A percentile compares a stretch with the other conserved stretches of the same genome.
Conservation (phyloP, 2,113 vertebrate genomes). For the Pheucticus melanocephalus region DNA sequence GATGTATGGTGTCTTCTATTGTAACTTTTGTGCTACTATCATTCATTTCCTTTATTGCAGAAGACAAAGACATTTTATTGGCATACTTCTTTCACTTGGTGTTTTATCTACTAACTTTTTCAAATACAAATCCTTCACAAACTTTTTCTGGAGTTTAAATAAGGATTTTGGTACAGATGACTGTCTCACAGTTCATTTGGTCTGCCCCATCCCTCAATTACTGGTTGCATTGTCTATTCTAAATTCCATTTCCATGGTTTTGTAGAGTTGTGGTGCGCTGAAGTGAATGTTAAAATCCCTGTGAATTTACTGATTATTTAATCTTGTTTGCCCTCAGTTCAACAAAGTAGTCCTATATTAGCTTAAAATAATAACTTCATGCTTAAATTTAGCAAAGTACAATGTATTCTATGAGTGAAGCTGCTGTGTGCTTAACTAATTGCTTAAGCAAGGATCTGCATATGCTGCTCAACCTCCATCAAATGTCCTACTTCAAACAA, state of each 20-base stretch:
- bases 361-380: background rate
- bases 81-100: background rate
- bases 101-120: constrained; percentile 44
- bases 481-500: background rate
- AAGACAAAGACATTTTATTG: constrained; percentile 58
- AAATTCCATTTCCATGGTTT: background rate
- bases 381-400: background rate
- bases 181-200: background rate
- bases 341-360: background rate
- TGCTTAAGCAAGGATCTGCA: background rate
- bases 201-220: background rate
- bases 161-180: background rate
- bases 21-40: constrained; percentile 43
- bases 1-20: constrained; percentile 48
- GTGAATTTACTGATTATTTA: background rate
- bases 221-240: background rate
- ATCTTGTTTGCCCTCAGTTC: background rate
- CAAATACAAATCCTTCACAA: background rate
- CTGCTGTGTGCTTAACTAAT: background rate
- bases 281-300: background rate
- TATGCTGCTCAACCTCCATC: background rate
- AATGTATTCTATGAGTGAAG: background rate
- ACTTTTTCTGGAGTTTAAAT: constrained; percentile 21
- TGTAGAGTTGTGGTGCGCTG: background rate
- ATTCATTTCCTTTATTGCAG: constrained; percentile 42